A percentile compares a stretch with the other conserved stretches of the same genome.
Evolutionary conservation across 2,113 vertebrate species (phyloP).

Genomic region (Heterochromis multidens): DNA sequence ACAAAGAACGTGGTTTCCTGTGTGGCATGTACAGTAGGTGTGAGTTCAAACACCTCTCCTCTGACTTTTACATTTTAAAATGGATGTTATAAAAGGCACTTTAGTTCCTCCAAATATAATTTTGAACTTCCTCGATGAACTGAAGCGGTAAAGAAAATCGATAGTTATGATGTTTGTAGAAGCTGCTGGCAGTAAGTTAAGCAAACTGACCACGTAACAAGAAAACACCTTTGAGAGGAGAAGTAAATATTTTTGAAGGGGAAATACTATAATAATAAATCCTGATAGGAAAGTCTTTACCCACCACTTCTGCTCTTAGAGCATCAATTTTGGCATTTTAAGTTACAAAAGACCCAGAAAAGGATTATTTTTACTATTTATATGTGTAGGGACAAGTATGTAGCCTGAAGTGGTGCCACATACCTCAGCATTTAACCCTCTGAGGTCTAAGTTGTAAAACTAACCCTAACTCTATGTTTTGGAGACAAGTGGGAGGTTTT

Average conservation of each 20-base stretch:
- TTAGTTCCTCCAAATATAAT: neutral
- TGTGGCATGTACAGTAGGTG: neutral
- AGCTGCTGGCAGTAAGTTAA: neutral
- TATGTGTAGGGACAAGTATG: neutral
- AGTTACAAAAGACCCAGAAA: neutral
- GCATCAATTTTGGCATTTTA: neutral
- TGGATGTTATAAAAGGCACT: neutral
- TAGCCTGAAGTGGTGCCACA: neutral
- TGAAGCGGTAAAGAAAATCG: neutral
- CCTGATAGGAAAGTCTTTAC: neutral
- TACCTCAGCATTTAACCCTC: neutral
- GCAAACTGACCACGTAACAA: neutral
- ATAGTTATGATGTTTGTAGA: neutral
- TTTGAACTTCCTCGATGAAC: neutral
- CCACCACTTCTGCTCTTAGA: neutral
- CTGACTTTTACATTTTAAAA: neutral
- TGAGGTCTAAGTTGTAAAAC: neutral
- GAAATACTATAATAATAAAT: neutral
- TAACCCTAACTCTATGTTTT: neutral
- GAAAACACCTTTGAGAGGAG: neutral
- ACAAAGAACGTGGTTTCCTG: slow-evolving; percentile 1
- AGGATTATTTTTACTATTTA: neutral
- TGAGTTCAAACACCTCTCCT: neutral
- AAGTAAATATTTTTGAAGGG: neutral
- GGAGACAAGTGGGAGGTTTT: neutral